Conservation (phyloP, 1,140 invertebrate species). For the Neodiprion virginianus region DNA sequence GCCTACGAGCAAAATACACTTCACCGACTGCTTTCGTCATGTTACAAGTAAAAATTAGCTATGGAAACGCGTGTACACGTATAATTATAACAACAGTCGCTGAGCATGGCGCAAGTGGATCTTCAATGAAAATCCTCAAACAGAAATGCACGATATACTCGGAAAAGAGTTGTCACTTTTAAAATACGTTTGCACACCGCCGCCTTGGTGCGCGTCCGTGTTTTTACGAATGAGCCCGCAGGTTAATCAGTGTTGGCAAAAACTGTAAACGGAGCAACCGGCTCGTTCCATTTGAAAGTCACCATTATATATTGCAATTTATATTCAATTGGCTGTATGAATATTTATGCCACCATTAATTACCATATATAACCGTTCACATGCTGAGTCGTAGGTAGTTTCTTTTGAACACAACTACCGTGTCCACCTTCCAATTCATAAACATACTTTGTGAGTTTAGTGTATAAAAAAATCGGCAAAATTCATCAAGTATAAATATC, state of each 20-base stretch:
- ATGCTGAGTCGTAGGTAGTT: background rate
- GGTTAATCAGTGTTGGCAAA: background rate
- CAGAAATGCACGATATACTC: background rate
- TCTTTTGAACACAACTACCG: too few relatives aligned
- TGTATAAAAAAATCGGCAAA: too few relatives aligned
- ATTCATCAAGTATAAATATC: too few relatives aligned
- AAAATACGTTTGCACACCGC: background rate
- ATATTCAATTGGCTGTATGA: background rate
- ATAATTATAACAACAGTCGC: background rate
- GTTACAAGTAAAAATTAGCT: too few relatives aligned
- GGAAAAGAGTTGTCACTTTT: background rate
- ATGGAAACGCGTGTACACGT: background rate
- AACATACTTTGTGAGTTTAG: too few relatives aligned
- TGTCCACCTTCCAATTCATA: too few relatives aligned
- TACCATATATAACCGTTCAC: background rate
- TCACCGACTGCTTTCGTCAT: background rate
- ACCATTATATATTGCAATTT: background rate
- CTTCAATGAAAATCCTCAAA: too few relatives aligned
- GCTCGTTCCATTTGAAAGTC: background rate
- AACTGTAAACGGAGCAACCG: background rate
- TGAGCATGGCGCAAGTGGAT: too few relatives aligned
- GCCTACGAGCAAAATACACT: conserved; percentile 36
- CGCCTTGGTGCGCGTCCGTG: background rate
- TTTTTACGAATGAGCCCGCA: background rate
- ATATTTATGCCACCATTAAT: background rate